Evolutionary conservation across 2,113 vertebrate genomes (phyloP).

Genomic region (Ranitomeya imitator): DNA sequence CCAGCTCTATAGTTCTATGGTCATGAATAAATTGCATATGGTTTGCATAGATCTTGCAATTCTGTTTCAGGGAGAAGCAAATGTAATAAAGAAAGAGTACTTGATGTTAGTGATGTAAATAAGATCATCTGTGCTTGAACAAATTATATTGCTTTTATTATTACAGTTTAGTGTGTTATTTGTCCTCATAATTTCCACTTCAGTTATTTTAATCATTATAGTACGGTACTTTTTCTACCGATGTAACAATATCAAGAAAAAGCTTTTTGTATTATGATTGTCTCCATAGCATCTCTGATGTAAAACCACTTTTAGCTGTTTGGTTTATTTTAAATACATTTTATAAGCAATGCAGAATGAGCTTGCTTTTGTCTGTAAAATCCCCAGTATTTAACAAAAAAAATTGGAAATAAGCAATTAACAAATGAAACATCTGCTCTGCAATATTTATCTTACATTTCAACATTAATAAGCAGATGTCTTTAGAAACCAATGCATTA

Average conservation of each 20-base stretch:
- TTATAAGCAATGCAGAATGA: slow-evolving; percentile 58
- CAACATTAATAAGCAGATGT: slow-evolving; percentile 73
- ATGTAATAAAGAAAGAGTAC: background rate
- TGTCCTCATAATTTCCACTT: slow-evolving; percentile 45
- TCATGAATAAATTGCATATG: background rate
- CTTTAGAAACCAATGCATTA: slow-evolving; percentile 68
- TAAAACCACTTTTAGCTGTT: slow-evolving; percentile 53
- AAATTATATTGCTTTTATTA: slow-evolving; percentile 36
- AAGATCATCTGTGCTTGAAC: slow-evolving; percentile 43
- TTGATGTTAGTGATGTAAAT: slow-evolving; percentile 40
- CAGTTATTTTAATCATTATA: slow-evolving; percentile 50
- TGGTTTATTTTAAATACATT: slow-evolving; percentile 53
- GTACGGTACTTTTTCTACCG: slow-evolving; percentile 25
- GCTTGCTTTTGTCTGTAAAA: slow-evolving; percentile 66
- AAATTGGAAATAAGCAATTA: slow-evolving; percentile 70
- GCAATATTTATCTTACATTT: slow-evolving; percentile 75
- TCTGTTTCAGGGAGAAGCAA: background rate
- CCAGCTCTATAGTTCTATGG: background rate
- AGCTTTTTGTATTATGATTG: slow-evolving; percentile 1
- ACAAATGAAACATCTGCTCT: slow-evolving; percentile 75
- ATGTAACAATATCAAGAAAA: slow-evolving; percentile 25
- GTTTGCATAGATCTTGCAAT: background rate
- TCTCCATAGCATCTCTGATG: slow-evolving; percentile 29
- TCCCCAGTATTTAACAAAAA: slow-evolving; percentile 66
- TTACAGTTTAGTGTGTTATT: slow-evolving; percentile 39